Evolutionary conservation across 2,797 vertebrate species (phyloP).

Genomic region (Hippoglossus hippoglossus): DNA sequence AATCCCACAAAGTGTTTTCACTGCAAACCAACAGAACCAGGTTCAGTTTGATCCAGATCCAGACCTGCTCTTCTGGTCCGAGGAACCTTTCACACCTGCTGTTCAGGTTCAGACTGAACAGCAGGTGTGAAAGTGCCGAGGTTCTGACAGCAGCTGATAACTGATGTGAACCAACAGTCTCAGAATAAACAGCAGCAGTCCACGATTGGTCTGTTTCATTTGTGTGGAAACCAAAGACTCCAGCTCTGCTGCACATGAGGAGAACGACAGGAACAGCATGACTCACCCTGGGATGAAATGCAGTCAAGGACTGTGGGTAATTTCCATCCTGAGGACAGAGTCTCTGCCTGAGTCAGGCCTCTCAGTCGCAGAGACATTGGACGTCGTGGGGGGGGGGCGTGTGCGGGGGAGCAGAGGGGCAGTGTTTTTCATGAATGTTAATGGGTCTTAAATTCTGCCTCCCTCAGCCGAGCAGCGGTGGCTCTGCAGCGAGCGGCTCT

Average conservation of each 20-base stretch:
- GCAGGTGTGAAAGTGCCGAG: too few relatives aligned
- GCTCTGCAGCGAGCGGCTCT: conserved; percentile 43
- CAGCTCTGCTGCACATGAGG: neutral
- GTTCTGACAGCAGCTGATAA: too few relatives aligned
- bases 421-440: conserved; percentile 53
- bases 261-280: conserved; percentile 23
- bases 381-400: conserved; percentile 20
- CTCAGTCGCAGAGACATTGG: conserved; percentile 30
- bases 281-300: conserved; percentile 28
- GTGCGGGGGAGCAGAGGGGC: conserved; percentile 25
- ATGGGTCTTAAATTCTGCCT: conserved; percentile 37
- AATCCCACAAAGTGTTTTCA: too few relatives aligned
- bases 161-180: too few relatives aligned
- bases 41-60: too few relatives aligned
- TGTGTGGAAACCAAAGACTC: conserved; percentile 25
- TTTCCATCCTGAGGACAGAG: conserved; percentile 34
- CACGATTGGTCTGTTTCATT: conserved; percentile 15
- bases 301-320: conserved; percentile 10
- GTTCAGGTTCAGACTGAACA: too few relatives aligned
- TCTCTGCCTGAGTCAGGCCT: neutral
- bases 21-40: too few relatives aligned
- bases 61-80: too few relatives aligned
- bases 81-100: too few relatives aligned
- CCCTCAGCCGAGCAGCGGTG: neutral
- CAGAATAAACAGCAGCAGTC: neutral